Percentiles rank a stretch among this genome's conserved stretches.
phyloP scores from a whole-genome alignment of 2,113 vertebrate genomes.

The Macrotus californicus region DNA sequence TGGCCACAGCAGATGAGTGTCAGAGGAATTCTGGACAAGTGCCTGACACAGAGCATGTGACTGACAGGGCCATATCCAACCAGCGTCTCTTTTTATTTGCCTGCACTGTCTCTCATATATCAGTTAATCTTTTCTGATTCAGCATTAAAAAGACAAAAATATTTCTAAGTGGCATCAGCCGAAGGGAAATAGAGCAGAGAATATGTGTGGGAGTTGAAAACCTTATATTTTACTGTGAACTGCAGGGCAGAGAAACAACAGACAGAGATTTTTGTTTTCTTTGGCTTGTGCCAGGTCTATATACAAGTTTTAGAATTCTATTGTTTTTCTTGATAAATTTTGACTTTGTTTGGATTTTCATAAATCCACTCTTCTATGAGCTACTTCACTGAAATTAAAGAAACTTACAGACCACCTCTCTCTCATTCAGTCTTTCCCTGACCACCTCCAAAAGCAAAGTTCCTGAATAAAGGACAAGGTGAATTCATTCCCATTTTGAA shows the following conservation, averaged over 20 bases:
- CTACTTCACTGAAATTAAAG: background rate
- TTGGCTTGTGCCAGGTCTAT: background rate
- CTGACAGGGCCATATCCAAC: background rate
- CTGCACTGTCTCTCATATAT: background rate
- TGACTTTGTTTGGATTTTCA: background rate
- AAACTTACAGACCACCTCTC: background rate
- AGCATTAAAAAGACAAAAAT: background rate
- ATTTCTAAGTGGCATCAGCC: background rate
- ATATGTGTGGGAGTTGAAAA: background rate
- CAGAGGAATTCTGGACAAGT: background rate
- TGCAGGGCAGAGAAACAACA: background rate
- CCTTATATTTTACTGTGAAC: background rate
- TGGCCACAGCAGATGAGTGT: background rate
- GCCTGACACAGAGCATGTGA: background rate
- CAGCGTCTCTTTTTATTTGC: background rate
- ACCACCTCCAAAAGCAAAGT: background rate
- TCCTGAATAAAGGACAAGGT: background rate
- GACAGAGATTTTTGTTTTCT: background rate
- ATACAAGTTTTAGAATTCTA: background rate
- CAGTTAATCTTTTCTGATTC: background rate
- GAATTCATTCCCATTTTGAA: background rate
- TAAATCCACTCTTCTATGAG: background rate
- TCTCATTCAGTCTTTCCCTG: background rate
- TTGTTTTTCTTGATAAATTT: background rate
- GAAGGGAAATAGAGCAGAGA: background rate